Evolutionary conservation across 2,113 vertebrate species (phyloP), one percentile per base, ranked within the genome.

Genomic region (Scolopax mira): DNA sequence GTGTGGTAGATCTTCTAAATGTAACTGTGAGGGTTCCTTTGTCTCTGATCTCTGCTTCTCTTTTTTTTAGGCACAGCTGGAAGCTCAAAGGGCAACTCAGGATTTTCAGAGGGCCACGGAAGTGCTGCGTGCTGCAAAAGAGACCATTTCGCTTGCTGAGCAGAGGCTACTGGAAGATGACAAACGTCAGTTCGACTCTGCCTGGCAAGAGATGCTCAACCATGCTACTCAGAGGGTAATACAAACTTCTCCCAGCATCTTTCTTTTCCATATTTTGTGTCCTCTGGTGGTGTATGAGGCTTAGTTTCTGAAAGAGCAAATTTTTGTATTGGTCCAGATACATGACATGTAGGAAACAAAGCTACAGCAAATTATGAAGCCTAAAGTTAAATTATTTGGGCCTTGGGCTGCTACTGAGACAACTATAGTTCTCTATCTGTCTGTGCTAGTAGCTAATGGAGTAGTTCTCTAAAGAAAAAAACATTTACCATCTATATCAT

Each of bases 181-280:
- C 97, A 98, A 98, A 83, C 98, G 99, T 18, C 99, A 99, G 97
- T 99, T 99, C 65, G 99, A 99, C 96, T 99, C 99, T 0, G 99
- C 99, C 77, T 99, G 99, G 99, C 99, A 99, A 88, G 99, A 99
- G 97, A 99, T 99, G 99, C 98, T 99, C 92, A 99, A 99, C 94
- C 99, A 99, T 5, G 99, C 99, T 54, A 99, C 99, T 3, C 99
- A 99, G 97, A 97, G 98, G 98, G 99, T 99, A 97, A 97, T 97
- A 14, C 21, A 52, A 23, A 12, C n/a, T 33, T 25, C 27, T 0
- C 11, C 57, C 37, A 61, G 35, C 27, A 18, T 13, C 33, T 83
- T 13, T 49, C 41, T 87, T 25, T 23, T 35, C 22, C 21, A 3
- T 30, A 1, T 60, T 69, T 61, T 8, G 4, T 85, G 48, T 69